A percentile compares a stretch with the other conserved stretches of the same genome.
Conservation (phyloP, 2,797 vertebrate species). For the Delichon dasypus region DNA sequence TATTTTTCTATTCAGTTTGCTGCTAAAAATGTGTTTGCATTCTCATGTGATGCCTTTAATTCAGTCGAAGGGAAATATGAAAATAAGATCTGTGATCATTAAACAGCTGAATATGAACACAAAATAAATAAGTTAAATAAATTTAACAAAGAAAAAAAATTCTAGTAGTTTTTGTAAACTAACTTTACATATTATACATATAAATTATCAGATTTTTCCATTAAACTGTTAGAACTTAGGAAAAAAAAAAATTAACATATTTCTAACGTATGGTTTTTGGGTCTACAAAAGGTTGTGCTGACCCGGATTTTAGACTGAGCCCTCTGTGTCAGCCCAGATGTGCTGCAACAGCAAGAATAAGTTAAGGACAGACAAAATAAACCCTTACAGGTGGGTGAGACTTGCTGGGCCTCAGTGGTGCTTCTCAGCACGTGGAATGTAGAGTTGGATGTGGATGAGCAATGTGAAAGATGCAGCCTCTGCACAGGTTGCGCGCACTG, state of each 20-base stretch:
- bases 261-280: slow-evolving; percentile 66
- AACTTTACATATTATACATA: slow-evolving; percentile 79
- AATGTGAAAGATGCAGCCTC: slow-evolving; percentile 60
- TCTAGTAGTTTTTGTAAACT: slow-evolving; percentile 72
- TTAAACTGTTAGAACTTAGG: slow-evolving; percentile 66
- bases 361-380: slow-evolving; percentile 58
- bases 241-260: slow-evolving; percentile 73
- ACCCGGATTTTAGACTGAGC: slow-evolving; percentile 56
- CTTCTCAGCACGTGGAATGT: slow-evolving; percentile 68
- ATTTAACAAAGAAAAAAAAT: slow-evolving; percentile 57
- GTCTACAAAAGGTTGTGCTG: slow-evolving; percentile 39
- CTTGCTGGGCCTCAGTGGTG: slow-evolving; percentile 45
- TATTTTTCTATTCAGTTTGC: slow-evolving; percentile 6
- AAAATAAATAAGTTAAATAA: slow-evolving; percentile 83
- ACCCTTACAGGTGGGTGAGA: slow-evolving; percentile 15
- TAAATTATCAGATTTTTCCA: slow-evolving; percentile 77
- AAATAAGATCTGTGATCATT: slow-evolving; percentile 67
- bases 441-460: slow-evolving; percentile 14
- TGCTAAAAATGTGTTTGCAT: slow-evolving; percentile 35
- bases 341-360: slow-evolving; percentile 62
- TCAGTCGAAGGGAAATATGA: slow-evolving; percentile 70
- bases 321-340: slow-evolving; percentile 52
- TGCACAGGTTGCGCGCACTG: not conserved
- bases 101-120: slow-evolving; percentile 69
- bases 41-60: slow-evolving; percentile 45